A percentile compares a stretch with the other conserved stretches of the same genome.
Conservation (phyloP, 2,797 vertebrate species). For the Pterois miles region DNA sequence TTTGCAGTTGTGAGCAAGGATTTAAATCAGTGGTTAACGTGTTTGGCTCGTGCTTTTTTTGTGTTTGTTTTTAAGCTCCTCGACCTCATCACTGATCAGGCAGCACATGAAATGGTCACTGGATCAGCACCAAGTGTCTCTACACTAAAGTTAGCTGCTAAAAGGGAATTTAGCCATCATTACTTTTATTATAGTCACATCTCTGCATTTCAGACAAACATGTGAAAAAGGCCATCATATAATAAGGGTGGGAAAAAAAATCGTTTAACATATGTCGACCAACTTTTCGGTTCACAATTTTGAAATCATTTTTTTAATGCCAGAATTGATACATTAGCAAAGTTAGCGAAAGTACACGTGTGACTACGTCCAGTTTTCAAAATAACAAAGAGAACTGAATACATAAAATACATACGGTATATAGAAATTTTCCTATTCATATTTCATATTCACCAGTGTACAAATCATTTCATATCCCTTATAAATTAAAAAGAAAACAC, state of each 20-base stretch:
- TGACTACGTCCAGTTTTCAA: no score
- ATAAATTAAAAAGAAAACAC: no score
- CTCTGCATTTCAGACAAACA: neutral
- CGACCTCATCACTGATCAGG: neutral
- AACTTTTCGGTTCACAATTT: no score
- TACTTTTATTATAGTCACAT: neutral
- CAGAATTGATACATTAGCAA: no score
- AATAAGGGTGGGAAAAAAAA: neutral
- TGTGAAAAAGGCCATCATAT: neutral
- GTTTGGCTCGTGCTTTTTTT: neutral
- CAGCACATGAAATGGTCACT: neutral
- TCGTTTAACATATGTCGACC: no score
- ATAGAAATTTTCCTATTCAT: no score
- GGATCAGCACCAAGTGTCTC: neutral
- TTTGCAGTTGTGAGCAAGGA: neutral
- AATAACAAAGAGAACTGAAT: no score
- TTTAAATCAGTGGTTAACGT: neutral
- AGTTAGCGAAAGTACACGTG: no score
- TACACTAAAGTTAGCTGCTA: neutral
- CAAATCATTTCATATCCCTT: no score
- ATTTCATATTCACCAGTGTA: no score
- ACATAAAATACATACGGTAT: no score
- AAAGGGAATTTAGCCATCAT: neutral
- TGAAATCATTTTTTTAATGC: no score
- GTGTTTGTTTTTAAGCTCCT: neutral